phyloP scores from a whole-genome alignment of 2,113 vertebrate species.

The Seriola dumerili region DNA sequence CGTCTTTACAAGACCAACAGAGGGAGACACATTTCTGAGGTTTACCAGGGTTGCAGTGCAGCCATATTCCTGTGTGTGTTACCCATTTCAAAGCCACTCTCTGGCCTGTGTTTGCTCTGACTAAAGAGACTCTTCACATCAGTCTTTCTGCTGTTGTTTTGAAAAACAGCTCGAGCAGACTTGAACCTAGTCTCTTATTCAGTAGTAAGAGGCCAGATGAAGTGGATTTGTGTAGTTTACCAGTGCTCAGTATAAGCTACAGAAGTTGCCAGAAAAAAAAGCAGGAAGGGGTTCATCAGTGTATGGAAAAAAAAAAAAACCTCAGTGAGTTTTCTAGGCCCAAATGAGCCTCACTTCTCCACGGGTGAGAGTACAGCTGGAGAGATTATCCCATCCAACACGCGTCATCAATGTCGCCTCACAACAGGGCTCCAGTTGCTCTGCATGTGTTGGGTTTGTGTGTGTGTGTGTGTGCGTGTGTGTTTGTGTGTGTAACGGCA shows the following conservation, averaged over 20 bases:
- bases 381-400: slow-evolving; percentile 80
- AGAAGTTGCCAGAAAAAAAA: slow-evolving; percentile 16
- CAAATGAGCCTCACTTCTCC: slow-evolving; percentile 69
- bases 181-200: neutral
- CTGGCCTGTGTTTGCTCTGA: slow-evolving; percentile 3
- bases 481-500: slow-evolving; percentile 51
- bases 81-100: slow-evolving; percentile 28
- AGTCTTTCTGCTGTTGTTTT: neutral
- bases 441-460: slow-evolving; percentile 50
- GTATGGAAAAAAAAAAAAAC: slow-evolving; percentile 32
- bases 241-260: neutral
- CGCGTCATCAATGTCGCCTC: slow-evolving; percentile 79
- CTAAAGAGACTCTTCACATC: slow-evolving; percentile 9
- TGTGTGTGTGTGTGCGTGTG: slow-evolving; percentile 42
- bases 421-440: slow-evolving; percentile 72
- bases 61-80: neutral
- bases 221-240: neutral
- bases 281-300: slow-evolving; percentile 27
- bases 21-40: slow-evolving; percentile 46
- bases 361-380: slow-evolving; percentile 75
- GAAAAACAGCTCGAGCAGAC: neutral
- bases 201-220: neutral
- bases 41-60: neutral
- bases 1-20: slow-evolving; percentile 40
- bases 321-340: slow-evolving; percentile 46